These are phyloP conservation scores for Thaleichthys pacificus DNA, from an alignment of 2,797 vertebrate genomes.

Conservation along the genomic window DNA sequence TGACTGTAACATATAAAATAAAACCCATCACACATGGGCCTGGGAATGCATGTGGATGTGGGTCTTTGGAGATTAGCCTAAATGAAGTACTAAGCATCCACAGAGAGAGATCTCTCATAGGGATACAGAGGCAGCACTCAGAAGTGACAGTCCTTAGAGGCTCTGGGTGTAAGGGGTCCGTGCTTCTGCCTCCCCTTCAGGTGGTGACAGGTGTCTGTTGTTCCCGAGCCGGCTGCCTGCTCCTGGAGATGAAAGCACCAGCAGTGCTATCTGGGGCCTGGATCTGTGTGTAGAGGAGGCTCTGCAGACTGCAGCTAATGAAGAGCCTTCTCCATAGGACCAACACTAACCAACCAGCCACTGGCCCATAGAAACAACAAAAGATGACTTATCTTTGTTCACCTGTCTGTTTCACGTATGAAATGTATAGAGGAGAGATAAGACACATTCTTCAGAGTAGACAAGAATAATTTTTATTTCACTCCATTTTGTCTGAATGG, in stretches of 20 bases:
- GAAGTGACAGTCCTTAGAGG: background rate
- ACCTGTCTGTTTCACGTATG: too few species aligned
- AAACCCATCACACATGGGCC: too few species aligned
- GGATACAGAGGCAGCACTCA: background rate
- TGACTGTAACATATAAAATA: too few species aligned
- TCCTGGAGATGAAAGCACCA: slow-evolving; percentile 10
- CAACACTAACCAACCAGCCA: background rate
- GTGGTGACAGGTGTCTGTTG: background rate
- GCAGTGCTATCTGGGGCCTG: background rate
- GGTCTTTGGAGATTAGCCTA: too few species aligned
- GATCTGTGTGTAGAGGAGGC: background rate
- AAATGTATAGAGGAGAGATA: too few species aligned
- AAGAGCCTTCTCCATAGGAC: background rate
- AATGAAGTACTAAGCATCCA: too few species aligned
- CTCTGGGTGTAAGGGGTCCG: background rate
- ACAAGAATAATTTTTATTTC: too few species aligned
- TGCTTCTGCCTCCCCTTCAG: background rate
- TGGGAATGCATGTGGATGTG: too few species aligned
- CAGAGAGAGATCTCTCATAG: background rate
- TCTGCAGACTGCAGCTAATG: background rate
- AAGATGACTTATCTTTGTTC: too few species aligned
- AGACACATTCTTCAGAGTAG: too few species aligned
- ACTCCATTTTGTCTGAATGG: too few species aligned
- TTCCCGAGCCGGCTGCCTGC: background rate
- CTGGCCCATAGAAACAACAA: too few species aligned